phyloP scores from a whole-genome alignment of 1,140 invertebrate genomes.

The Hetaerina americana region DNA sequence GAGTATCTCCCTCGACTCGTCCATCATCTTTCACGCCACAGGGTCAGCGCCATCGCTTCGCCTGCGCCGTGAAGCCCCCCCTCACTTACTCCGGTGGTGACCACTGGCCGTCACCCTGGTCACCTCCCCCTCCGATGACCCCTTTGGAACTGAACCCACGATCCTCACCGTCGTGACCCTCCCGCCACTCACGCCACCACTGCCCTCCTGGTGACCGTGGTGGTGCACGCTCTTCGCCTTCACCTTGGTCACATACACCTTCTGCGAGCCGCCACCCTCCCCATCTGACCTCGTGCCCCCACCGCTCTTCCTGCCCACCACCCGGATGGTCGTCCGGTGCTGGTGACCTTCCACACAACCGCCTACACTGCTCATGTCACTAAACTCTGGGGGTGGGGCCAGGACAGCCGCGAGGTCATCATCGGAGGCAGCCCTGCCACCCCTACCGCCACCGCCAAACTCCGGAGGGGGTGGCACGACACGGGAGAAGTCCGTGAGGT shows the following conservation, averaged over 20 bases:
- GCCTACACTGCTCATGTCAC: constrained; percentile 29
- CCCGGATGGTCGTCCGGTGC: constrained; percentile 26
- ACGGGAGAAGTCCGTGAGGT: constrained; percentile 17
- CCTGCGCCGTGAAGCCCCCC: too few relatives aligned
- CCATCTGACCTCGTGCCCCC: constrained; percentile 57
- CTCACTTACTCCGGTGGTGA: too few relatives aligned
- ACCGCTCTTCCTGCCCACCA: constrained; percentile 37
- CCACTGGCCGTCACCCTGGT: too few relatives aligned
- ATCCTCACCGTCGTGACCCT: constrained; percentile 48
- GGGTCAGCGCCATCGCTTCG: too few relatives aligned
- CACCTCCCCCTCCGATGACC: too few relatives aligned
- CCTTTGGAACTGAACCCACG: constrained; percentile 64
- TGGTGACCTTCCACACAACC: constrained; percentile 23
- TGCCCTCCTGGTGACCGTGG: constrained; percentile 6
- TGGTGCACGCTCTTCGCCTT: constrained; percentile 12
- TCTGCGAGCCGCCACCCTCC: constrained; percentile 34
- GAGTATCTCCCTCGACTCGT: too few relatives aligned
- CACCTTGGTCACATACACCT: constrained; percentile 18
- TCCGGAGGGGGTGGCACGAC: constrained; percentile 23
- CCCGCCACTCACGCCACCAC: constrained; percentile 21
- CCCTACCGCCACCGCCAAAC: constrained; percentile 15
- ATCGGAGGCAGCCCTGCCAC: not conserved
- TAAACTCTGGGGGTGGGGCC: constrained; percentile 67
- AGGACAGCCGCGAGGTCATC: constrained; percentile 36
- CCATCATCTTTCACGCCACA: too few relatives aligned